Base-by-base conservation (phyloP, 2,888 invertebrate genomes). In the Plebejus anna region DNA sequence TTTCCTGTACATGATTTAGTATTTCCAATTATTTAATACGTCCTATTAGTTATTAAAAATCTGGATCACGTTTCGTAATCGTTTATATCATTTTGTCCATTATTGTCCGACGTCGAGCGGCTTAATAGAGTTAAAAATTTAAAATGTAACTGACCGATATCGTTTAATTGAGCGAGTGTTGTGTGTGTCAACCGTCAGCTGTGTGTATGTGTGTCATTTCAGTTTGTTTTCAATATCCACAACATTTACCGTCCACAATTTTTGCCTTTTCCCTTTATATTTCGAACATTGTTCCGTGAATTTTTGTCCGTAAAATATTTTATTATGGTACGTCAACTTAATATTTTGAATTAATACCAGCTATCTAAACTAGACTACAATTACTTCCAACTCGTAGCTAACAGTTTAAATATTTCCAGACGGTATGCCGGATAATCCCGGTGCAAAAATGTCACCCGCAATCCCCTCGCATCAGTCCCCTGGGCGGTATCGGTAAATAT, bases 211-310 rank as follows among this genome's bases (percentile, higher is more conserved):
- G 42, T 70, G 70, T n/a, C n/a, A n/a, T n/a, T n/a, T n/a, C n/a
- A n/a, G 42, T 71, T 71, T 71, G 42, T 42, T 71, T 71, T 42
- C 71, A 71, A 71, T 71, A 71, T 42, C 42, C 38, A 71, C 71
- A 70, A 70, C 66, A 66, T 66, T 66, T 16, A 32, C 32, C 1
- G 32, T 66, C 13, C 66, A 71, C 42, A 9, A 71, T 71, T 42
- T 71, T 71, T 66, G 66, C 32, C 66, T 66, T 16, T 66, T 66
- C 32, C 13, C 32, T 66, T 66, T 66, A 32, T 28, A 32, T 61
- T 36, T 16, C 66, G 32, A 5, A 22, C 66, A 36, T 4, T 36
- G 66, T 16, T 11, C 66, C 11, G 4, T 66, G 13, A 66, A 36
- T 36, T 32, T 2, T 59, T 22, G 1, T 59, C 4, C 16, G 4